phyloP scores from a whole-genome alignment of 2,888 invertebrate species.

The Tetragonisca angustula region DNA sequence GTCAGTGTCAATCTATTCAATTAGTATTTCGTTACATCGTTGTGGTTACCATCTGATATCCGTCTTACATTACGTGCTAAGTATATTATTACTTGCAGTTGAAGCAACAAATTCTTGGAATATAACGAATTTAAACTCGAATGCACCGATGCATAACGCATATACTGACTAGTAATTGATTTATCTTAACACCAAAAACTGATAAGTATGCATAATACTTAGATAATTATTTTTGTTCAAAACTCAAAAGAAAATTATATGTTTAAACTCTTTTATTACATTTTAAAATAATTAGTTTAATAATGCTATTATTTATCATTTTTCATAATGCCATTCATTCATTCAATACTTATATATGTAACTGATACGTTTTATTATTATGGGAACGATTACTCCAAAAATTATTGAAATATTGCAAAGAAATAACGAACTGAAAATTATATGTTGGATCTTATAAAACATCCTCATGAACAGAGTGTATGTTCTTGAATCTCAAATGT shows the following conservation, averaged over 20 bases:
- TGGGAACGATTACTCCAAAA: neutral
- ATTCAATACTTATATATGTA: neutral
- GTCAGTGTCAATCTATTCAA: slow-evolving; percentile 33
- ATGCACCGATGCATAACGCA: neutral
- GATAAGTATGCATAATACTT: neutral
- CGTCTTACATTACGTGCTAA: slow-evolving; percentile 50
- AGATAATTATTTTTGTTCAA: neutral
- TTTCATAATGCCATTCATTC: neutral
- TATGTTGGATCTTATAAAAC: too few relatives aligned
- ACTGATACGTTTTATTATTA: neutral
- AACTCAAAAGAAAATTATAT: neutral
- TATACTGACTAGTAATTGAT: neutral
- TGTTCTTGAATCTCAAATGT: too few relatives aligned
- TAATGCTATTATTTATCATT: neutral
- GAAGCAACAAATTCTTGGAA: slow-evolving; percentile 26
- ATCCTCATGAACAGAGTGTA: too few relatives aligned
- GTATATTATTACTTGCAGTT: slow-evolving; percentile 34
- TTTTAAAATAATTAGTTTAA: neutral
- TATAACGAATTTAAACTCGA: neutral
- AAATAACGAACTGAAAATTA: too few relatives aligned
- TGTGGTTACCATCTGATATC: slow-evolving; percentile 55
- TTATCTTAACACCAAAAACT: neutral
- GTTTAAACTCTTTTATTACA: neutral
- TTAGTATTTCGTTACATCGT: slow-evolving; percentile 49
- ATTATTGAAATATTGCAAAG: too few relatives aligned